Conservation (phyloP, 2,113 vertebrate species). For the Rhabdornis inornatus region DNA sequence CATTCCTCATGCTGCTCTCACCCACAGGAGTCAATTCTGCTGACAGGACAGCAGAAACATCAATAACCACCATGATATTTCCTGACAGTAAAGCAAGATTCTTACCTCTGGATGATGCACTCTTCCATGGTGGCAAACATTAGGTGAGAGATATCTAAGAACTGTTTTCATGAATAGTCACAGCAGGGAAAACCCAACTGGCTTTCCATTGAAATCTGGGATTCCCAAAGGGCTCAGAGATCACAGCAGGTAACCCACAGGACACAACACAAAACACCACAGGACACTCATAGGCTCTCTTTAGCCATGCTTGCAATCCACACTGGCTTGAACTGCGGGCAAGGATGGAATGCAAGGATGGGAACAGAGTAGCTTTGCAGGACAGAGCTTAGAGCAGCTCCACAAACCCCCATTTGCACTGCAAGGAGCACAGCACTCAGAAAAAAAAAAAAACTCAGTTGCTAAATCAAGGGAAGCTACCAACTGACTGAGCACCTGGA, state of each 20-base stretch:
- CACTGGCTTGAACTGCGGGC: not conserved
- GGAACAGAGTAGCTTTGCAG: not conserved
- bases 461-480: not conserved
- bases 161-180: slow-evolving; percentile 17
- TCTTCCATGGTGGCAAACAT: not conserved
- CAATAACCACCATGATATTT: not conserved
- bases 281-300: not conserved
- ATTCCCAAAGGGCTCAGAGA: slow-evolving; percentile 3
- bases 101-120: not conserved
- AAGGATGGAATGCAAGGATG: not conserved
- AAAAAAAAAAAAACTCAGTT: not conserved
- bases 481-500: not conserved
- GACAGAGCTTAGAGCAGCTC: not conserved
- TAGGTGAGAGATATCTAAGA: slow-evolving; percentile 34
- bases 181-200: not conserved
- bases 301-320: accelerated
- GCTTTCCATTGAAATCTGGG: not conserved
- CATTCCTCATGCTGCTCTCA: not conserved
- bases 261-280: not conserved
- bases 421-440: not conserved
- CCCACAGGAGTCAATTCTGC: not conserved
- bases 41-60: not conserved
- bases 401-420: not conserved
- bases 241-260: not conserved
- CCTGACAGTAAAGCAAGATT: not conserved